Evolutionary conservation across 2,888 invertebrate species (phyloP).

Genomic region (Apotomis turbidana): DNA sequence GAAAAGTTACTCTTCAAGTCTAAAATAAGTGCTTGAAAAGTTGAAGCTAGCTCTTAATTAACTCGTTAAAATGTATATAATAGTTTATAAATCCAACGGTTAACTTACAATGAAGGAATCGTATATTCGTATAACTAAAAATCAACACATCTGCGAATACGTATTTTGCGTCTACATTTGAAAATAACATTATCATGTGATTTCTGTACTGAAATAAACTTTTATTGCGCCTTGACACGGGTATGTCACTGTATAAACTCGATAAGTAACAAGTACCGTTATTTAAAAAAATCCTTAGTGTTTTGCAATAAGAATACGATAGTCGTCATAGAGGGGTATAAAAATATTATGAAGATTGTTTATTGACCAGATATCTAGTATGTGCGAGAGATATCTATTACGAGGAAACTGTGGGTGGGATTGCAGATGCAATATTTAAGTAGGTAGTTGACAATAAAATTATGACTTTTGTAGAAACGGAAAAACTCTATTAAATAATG

Average conservation of each 20-base stretch:
- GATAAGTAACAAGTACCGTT: background rate
- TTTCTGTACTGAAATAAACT: conserved; percentile 10
- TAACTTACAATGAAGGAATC: background rate
- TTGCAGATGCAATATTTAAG: too few species aligned
- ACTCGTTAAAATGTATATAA: too few species aligned
- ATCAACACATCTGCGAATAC: background rate
- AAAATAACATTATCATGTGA: conserved; percentile 3
- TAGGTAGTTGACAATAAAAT: too few species aligned
- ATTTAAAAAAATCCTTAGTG: background rate
- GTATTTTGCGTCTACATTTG: background rate
- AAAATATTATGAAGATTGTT: background rate
- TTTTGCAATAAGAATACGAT: background rate
- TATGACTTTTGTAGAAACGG: too few species aligned
- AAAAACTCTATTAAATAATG: too few species aligned
- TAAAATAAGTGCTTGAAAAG: too few species aligned
- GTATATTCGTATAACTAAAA: too few species aligned
- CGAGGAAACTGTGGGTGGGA: background rate
- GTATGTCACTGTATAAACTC: background rate
- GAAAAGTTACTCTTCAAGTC: too few species aligned
- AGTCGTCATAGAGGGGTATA: background rate
- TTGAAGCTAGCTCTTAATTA: too few species aligned
- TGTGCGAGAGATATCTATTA: background rate
- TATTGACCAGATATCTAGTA: background rate
- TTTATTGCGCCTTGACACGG: conserved; percentile 4
- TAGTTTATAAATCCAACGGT: too few species aligned